Base-by-base conservation (phyloP, 2,797 vertebrate genomes). In the Xenopus petersii region DNA sequence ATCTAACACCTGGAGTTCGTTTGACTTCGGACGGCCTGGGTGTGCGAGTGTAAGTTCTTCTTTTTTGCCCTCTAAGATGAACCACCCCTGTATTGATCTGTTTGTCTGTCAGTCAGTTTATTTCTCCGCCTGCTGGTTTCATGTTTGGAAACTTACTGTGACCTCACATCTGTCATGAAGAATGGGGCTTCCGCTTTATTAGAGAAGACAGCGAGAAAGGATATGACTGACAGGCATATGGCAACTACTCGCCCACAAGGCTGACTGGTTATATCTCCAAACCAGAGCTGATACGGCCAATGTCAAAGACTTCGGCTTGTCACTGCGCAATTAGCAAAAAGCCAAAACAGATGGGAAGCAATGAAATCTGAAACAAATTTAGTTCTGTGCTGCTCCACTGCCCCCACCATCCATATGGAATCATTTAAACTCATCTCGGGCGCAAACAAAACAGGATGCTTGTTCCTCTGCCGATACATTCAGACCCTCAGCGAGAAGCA, bases 341-440 rank as follows among this genome's bases (percentile, higher is more conserved):
- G 64, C 48, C 69, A 15, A 73, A 73, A 70, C 76, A 74, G 76
- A 74, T 74, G 76, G 76, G 66, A 79, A 70, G 71, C 76, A 42
- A 65, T 69, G 67, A 70, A 64, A 74, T 54, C 0, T 24, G 71
- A 74, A 58, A 51, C n/a, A 63, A 65, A 64, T 48, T 46, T 42
- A 61, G 76, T 48, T n/a, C 59, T 46, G 65, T 60, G 76, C 71
- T 42, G 76, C 71, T 74, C 47, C 36, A 42, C 21, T 48, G 65
- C 65, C 63, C 61, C 59, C 71, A 70, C 60, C 46, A 60, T 60
- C 71, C 76, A 79, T 73, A 74, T 79, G 76, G 66, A 60, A 70
- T 70, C 76, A 66, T 65, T 74, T 70, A 79, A 65, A 79, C 66
- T 74, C 71, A 79, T 79, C 66, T 72, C 75, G 64, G 64, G 65